These are phyloP conservation scores for Rutpela maculata DNA, from an alignment of 2,888 invertebrate genomes.

Conservation along the genomic window DNA sequence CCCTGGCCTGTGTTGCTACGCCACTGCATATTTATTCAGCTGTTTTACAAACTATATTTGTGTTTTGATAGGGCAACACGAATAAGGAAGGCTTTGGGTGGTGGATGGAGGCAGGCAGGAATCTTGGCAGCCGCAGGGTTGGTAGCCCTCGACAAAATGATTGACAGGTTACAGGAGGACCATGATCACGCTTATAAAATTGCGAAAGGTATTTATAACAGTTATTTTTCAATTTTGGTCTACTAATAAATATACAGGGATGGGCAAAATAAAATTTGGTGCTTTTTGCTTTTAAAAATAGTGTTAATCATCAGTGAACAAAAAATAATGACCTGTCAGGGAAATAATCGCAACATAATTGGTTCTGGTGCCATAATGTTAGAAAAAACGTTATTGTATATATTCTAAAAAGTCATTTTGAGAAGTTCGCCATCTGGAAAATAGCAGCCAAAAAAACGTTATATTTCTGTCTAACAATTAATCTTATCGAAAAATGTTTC, in stretches of 20 bases:
- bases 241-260: neutral
- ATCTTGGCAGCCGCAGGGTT: slow-evolving; percentile 93
- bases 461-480: no score
- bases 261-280: neutral
- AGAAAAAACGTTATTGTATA: no score
- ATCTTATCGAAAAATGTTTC: no score
- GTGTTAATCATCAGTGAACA: no score
- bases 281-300: no score
- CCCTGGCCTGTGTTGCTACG: no score
- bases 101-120: slow-evolving; percentile 95
- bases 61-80: slow-evolving; percentile 81
- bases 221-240: slow-evolving; percentile 21
- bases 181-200: slow-evolving; percentile 83
- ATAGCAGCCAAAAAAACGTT: no score
- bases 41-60: neutral
- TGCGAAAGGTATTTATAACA: slow-evolving; percentile 78
- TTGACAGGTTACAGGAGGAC: slow-evolving; percentile 83
- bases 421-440: no score
- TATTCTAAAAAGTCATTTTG: no score
- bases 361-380: no score
- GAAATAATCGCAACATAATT: no score
- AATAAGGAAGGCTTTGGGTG: slow-evolving; percentile 91
- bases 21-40: slow-evolving; percentile 66
- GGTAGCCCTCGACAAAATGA: slow-evolving; percentile 87
- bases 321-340: no score